Percentiles rank a stretch among this genome's conserved stretches.
phyloP scores from a whole-genome alignment of 2,888 invertebrate genomes.

The Dryococelus australis region DNA sequence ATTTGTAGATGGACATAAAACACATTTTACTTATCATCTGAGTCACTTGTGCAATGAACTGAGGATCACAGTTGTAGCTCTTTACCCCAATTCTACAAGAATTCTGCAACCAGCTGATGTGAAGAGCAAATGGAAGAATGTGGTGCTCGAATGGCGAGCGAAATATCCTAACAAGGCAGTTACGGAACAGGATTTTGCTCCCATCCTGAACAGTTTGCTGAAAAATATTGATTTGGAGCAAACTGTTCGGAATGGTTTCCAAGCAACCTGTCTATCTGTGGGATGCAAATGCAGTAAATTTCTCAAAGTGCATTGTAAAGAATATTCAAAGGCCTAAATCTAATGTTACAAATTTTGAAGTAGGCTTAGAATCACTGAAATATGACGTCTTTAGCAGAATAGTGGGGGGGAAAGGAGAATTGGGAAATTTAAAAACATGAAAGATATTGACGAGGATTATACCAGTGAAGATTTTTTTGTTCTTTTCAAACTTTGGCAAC shows the following conservation, averaged over 20 bases:
- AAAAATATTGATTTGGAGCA: conserved; percentile 43
- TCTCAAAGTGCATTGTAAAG: not conserved
- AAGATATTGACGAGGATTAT: not conserved
- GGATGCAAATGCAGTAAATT: conserved; percentile 7
- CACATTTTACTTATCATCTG: not conserved
- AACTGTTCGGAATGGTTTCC: conserved; percentile 53
- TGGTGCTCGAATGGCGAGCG: not conserved
- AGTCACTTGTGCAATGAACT: not conserved
- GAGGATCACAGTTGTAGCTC: not conserved
- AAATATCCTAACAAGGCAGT: not conserved
- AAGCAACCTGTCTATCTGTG: conserved; percentile 47
- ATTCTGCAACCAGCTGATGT: not conserved
- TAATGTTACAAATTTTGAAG: not conserved
- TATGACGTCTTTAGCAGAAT: not conserved
- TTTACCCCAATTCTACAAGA: too few species aligned
- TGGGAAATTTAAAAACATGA: not conserved
- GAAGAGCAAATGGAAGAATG: not conserved
- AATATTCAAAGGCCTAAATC: not conserved
- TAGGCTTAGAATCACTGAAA: not conserved
- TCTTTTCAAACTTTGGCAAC: conserved; percentile 3
- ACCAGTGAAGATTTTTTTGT: not conserved
- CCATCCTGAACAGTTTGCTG: not conserved
- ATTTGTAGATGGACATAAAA: conserved; percentile 3
- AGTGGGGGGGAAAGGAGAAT: not conserved
- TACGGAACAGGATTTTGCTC: not conserved